Conservation (phyloP, 35 echinoderm and acorn worm species). For the Heliocidaris tuberculata region DNA sequence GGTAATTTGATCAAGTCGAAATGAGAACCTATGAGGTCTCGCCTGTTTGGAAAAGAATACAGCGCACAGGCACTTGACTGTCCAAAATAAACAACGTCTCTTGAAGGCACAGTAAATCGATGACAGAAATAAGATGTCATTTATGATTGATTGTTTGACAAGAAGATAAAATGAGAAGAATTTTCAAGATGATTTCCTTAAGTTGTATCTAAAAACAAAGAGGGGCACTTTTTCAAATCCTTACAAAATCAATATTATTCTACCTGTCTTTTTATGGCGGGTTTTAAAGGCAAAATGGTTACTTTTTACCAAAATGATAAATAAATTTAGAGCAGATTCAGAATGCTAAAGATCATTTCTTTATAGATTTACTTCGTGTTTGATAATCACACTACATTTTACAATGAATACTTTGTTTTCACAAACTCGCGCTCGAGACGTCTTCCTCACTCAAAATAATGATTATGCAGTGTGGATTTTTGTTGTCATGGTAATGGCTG, state of each 20-base stretch:
- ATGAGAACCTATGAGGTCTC: background rate
- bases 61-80: background rate
- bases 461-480: background rate
- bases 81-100: background rate
- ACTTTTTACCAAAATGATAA: too few species aligned
- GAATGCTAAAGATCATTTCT: too few species aligned
- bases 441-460: background rate
- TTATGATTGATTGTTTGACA: conserved; percentile 7
- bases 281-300: background rate
- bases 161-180: background rate
- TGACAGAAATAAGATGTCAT: background rate
- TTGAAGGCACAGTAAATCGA: background rate
- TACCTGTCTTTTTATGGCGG: background rate
- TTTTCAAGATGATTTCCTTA: background rate
- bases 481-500: background rate
- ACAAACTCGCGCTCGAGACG: background rate
- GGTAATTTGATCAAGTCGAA: conserved; percentile 11
- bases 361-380: too few species aligned
- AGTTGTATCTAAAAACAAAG: background rate
- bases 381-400: too few species aligned
- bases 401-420: too few species aligned
- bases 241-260: background rate
- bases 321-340: too few species aligned
- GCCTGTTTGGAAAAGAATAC: background rate
- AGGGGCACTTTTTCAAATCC: background rate